Evolutionary conservation across 2,888 invertebrate species (phyloP).

Genomic region (Clistopyga incitator): DNA sequence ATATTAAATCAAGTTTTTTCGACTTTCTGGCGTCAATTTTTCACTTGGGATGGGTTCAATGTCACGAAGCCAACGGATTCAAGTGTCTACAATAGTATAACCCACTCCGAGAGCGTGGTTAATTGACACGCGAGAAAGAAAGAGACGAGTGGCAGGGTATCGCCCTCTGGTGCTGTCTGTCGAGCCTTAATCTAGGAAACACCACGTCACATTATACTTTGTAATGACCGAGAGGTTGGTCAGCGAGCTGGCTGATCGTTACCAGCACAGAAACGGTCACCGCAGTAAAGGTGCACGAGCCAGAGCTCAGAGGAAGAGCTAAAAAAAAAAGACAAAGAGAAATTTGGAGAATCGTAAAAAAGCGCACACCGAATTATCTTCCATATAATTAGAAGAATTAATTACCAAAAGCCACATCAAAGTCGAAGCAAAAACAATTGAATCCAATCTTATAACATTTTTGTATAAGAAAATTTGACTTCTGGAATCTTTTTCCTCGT

Average conservation of each 20-base stretch:
- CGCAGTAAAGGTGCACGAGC: background rate
- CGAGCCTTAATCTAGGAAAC: conserved; percentile 78
- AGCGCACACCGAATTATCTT: conserved; percentile 12
- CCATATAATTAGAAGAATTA: conserved; percentile 21
- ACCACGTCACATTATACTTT: conserved; percentile 80
- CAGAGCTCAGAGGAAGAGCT: background rate
- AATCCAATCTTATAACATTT: no score
- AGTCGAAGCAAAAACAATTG: background rate
- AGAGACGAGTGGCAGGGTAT: conserved; percentile 68
- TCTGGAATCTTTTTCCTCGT: no score
- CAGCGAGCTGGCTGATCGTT: conserved; percentile 47
- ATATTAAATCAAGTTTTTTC: background rate
- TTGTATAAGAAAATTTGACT: no score
- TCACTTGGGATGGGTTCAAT: conserved; percentile 7
- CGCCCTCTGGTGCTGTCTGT: conserved; percentile 71
- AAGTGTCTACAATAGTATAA: conserved; percentile 1
- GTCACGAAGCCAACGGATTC: conserved; percentile 3
- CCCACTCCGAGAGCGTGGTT: conserved; percentile 74
- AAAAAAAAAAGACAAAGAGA: conserved; percentile 1
- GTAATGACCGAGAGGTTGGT: conserved; percentile 72
- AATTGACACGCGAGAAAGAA: conserved; percentile 80
- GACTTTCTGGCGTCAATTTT: background rate
- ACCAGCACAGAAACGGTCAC: background rate
- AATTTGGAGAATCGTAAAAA: conserved; percentile 5
- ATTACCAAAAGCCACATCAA: background rate